Evolutionary conservation across 2,888 invertebrate genomes (phyloP).

Genomic region (Ptilodon capucinus): DNA sequence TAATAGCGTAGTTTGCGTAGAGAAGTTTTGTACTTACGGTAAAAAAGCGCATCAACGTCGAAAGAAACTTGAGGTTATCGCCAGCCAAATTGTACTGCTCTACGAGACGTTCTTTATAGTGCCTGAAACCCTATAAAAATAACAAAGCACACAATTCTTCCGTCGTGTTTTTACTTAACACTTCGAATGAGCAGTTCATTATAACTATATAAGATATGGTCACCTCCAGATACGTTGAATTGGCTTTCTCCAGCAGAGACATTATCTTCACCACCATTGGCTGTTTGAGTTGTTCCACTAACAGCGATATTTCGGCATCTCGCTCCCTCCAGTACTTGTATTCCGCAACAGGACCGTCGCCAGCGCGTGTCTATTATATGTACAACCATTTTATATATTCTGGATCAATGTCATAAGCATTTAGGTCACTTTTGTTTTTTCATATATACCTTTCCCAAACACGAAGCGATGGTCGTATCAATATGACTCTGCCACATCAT

Average conservation of each 20-base stretch:
- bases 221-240: slow-evolving; percentile 80
- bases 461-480: slow-evolving; percentile 78
- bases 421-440: not conserved
- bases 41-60: slow-evolving; percentile 88
- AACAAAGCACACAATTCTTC: slow-evolving; percentile 2
- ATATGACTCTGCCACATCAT: slow-evolving; percentile 87
- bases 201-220: too few species aligned
- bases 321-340: slow-evolving; percentile 93
- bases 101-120: slow-evolving; percentile 83
- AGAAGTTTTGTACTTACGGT: slow-evolving; percentile 73
- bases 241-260: slow-evolving; percentile 76
- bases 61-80: slow-evolving; percentile 90
- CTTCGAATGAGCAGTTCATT: too few species aligned
- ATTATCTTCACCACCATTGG: slow-evolving; percentile 85
- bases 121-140: slow-evolving; percentile 82
- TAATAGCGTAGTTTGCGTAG: too few species aligned
- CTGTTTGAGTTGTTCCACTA: slow-evolving; percentile 92
- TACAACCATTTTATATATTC: not conserved
- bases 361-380: slow-evolving; percentile 75
- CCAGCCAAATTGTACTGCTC: slow-evolving; percentile 87
- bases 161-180: too few species aligned
- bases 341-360: slow-evolving; percentile 91
- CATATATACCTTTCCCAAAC: slow-evolving; percentile 75
- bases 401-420: not conserved
- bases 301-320: slow-evolving; percentile 88